Base-by-base conservation (phyloP, 2,113 vertebrate genomes). In the Leptocoma aspasia region DNA sequence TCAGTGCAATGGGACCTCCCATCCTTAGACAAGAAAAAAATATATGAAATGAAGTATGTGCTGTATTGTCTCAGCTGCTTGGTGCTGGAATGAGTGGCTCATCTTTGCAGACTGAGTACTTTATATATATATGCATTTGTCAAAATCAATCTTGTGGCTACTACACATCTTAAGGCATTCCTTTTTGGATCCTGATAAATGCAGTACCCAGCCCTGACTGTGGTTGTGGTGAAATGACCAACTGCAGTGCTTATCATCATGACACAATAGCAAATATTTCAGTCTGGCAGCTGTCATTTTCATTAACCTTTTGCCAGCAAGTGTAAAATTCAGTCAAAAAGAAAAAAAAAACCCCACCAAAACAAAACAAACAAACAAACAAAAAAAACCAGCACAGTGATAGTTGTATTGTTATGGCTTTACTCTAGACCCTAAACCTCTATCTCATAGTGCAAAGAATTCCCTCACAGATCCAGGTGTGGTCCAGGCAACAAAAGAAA, bases 41-140 rank as follows among this genome's bases (percentile, higher is more conserved):
- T 59, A 30, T 2, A 21, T 61, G 28, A 85, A 61, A 37, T 23
- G 7, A 44, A 17, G 5, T 19, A 15, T 10, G 7, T 39, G 5
- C 26, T 82, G 18, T 69, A 16, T 87, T 84, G 53, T 65, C 23
- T 83, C 41, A 57, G n/a, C 31, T 79, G 15, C 33, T 54, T 41
- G 24, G 18, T 42, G 10, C 16, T 82, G 68, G 35, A 65, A 60
- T 22, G 28, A 65, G 33, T 11, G 33, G 28, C 30, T 41, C 39
- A 52, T n/a, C 47, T 78, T 61, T 82, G 16, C 41, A 84, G 27
- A 37, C 30, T 45, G 49, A 26, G 7, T 30, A 31, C 66, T 94
- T 86, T n/a, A n/a, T n/a, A 10, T 64, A 78, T 47, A 56, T 35
- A 15, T 0, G 0, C 0, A 2, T 79, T 76, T 78, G 85, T 89